These are phyloP conservation scores for Dysmachus trigonus DNA, from an alignment of 2,888 invertebrate genomes.

Conservation along the genomic window DNA sequence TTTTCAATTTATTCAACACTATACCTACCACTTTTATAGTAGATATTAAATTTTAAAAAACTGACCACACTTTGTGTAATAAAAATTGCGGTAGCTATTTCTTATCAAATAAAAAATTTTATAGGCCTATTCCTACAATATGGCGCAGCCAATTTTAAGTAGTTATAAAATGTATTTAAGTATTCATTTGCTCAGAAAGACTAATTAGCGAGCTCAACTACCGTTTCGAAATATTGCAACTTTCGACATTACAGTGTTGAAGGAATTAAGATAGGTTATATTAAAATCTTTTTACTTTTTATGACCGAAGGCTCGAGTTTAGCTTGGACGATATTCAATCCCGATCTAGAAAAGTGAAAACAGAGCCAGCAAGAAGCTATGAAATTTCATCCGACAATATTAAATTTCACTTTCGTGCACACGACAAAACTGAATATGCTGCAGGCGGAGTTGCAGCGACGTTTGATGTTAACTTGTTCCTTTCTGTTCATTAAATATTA, in stretches of 20 bases:
- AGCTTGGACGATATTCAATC: not conserved
- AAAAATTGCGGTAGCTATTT: no score
- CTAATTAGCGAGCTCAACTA: not conserved
- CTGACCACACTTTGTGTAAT: no score
- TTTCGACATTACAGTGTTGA: not conserved
- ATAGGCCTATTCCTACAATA: not conserved
- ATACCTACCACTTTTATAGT: no score
- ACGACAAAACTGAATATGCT: not conserved
- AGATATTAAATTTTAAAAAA: no score
- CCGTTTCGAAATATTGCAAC: not conserved
- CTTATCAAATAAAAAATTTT: not conserved
- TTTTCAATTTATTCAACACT: no score
- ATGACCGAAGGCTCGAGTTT: not conserved
- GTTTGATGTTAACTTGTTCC: not conserved
- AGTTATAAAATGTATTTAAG: not conserved
- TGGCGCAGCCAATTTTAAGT: not conserved
- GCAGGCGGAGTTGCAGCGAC: not conserved
- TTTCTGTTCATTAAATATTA: not conserved
- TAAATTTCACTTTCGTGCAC: conserved; percentile 17
- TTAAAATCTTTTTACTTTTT: not conserved
- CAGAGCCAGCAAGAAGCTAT: not conserved
- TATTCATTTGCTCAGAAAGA: not conserved
- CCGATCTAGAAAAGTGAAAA: not conserved
- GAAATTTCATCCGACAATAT: conserved; percentile 8
- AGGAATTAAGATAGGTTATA: not conserved